phyloP scores from a whole-genome alignment of 2,113 vertebrate species.

The Podiceps cristatus region DNA sequence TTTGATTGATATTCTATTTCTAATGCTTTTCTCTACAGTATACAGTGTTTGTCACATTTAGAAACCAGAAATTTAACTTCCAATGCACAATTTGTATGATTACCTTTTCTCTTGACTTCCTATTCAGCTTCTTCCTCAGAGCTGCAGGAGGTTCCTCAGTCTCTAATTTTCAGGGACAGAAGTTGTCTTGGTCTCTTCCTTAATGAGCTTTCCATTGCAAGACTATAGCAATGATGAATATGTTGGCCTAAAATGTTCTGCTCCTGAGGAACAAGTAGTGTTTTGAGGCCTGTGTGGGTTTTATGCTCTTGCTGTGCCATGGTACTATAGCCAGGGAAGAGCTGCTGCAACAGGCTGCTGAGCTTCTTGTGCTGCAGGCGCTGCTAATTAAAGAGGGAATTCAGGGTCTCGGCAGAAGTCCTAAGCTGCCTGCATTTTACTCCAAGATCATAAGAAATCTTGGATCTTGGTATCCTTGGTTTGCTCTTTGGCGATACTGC shows the following conservation, averaged over 20 bases:
- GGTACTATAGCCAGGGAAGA: not conserved
- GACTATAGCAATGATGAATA: not conserved
- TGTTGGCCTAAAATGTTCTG: not conserved
- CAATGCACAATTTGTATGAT: fast-evolving
- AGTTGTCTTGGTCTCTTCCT: not conserved
- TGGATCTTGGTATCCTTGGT: not conserved
- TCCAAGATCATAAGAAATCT: not conserved
- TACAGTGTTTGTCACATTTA: not conserved
- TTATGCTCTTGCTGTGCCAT: not conserved
- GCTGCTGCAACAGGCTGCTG: not conserved
- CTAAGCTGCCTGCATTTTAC: not conserved
- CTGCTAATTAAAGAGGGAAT: not conserved
- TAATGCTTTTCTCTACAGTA: not conserved
- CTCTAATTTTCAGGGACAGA: not conserved
- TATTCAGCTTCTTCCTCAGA: not conserved
- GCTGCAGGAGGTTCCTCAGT: not conserved
- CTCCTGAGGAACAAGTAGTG: not conserved
- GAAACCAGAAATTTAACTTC: not conserved
- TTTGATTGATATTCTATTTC: not conserved
- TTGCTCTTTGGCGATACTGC: not conserved
- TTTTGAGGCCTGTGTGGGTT: not conserved
- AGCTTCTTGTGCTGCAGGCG: not conserved
- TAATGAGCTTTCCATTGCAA: not conserved
- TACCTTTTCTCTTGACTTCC: not conserved
- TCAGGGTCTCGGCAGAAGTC: not conserved